Evolutionary conservation across 2,888 invertebrate genomes (phyloP).

Genomic region (Ligdia adustata): DNA sequence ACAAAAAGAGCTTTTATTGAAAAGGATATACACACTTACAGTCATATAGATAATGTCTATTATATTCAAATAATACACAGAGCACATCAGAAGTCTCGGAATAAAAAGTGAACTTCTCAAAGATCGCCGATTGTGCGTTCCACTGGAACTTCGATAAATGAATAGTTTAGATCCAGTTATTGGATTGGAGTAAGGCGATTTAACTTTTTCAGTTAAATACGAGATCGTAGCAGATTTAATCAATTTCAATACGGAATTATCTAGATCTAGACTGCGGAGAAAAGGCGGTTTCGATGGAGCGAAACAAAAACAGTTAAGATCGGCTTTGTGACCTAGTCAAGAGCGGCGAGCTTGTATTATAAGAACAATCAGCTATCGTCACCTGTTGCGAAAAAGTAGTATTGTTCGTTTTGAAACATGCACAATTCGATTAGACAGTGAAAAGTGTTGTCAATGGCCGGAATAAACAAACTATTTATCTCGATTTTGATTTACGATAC

Average conservation of each 20-base stretch:
- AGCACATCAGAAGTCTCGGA: background rate
- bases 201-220: slow-evolving; percentile 11
- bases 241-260: slow-evolving; percentile 2
- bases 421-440: too few species aligned
- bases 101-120: slow-evolving; percentile 3
- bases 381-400: too few species aligned
- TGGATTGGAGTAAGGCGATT: slow-evolving; percentile 8
- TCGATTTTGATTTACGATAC: too few species aligned
- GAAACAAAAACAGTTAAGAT: slow-evolving; percentile 11
- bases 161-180: slow-evolving; percentile 13
- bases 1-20: slow-evolving; percentile 13
- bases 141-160: slow-evolving; percentile 3
- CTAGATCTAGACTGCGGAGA: slow-evolving; percentile 5
- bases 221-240: slow-evolving; percentile 10
- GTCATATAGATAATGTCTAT: background rate
- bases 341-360: too few species aligned
- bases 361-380: too few species aligned
- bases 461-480: too few species aligned
- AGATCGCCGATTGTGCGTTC: too few species aligned
- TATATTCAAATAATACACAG: background rate
- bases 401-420: too few species aligned
- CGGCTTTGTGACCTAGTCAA: slow-evolving; percentile 1
- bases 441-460: too few species aligned
- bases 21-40: slow-evolving; percentile 10
- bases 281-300: slow-evolving; percentile 3